phyloP scores from a whole-genome alignment of 2,888 invertebrate genomes.

The Caprella mutica region DNA sequence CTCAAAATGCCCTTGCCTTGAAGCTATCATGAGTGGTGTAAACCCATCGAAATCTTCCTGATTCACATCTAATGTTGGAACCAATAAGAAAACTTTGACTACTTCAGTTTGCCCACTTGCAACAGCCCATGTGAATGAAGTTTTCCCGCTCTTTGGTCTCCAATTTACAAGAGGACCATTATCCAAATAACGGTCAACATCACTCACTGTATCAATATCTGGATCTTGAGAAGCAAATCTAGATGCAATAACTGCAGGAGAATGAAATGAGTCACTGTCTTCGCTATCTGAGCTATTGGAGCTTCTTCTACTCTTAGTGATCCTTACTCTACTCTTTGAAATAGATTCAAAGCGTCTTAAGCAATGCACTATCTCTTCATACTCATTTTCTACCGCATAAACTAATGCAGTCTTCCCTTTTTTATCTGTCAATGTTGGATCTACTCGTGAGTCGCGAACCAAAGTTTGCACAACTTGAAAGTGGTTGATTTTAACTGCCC shows the following conservation, averaged over 20 bases:
- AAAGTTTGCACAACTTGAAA: slow-evolving; percentile 23
- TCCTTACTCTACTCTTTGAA: not conserved
- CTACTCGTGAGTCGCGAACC: slow-evolving; percentile 22
- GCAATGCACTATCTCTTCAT: slow-evolving; percentile 23
- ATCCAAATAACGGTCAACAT: slow-evolving; percentile 26
- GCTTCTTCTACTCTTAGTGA: not conserved
- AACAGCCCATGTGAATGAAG: slow-evolving; percentile 30
- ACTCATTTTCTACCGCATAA: slow-evolving; percentile 19
- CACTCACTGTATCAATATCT: slow-evolving; percentile 25
- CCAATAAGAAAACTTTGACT: slow-evolving; percentile 26
- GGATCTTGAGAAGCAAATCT: slow-evolving; percentile 1
- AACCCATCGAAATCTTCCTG: slow-evolving; percentile 24
- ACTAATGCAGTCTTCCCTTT: slow-evolving; percentile 20
- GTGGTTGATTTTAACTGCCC: slow-evolving; percentile 28
- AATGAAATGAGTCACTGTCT: not conserved
- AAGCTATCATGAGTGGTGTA: slow-evolving; percentile 30
- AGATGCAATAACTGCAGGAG: not conserved
- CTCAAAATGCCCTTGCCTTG: slow-evolving; percentile 23
- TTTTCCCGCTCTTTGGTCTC: slow-evolving; percentile 33
- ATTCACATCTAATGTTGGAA: slow-evolving; percentile 30
- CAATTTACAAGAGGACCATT: slow-evolving; percentile 32
- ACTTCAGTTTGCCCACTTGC: slow-evolving; percentile 31
- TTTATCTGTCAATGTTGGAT: slow-evolving; percentile 15
- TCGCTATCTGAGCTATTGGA: slow-evolving; percentile 14
- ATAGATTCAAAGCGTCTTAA: slow-evolving; percentile 14